Evolutionary conservation across 2,113 vertebrate species (phyloP).

Genomic region (Colaptes auratus): DNA sequence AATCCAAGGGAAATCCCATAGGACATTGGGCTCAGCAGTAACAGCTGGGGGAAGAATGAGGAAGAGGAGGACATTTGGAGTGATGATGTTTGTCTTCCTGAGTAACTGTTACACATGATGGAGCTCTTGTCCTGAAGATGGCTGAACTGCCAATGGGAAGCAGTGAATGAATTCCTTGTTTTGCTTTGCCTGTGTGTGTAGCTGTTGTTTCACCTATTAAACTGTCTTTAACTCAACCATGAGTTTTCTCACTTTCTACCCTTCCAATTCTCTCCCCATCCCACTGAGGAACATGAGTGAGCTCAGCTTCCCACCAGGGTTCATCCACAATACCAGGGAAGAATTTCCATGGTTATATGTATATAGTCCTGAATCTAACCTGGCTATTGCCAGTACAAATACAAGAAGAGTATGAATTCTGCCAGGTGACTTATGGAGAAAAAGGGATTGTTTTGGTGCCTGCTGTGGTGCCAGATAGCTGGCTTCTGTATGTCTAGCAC

Average conservation of each 20-base stretch:
- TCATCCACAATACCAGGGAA: background rate
- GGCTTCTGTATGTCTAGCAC: background rate
- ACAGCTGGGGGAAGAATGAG: background rate
- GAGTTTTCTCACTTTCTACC: background rate
- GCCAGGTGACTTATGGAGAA: background rate
- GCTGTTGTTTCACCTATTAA: background rate
- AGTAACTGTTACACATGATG: rapidly evolving
- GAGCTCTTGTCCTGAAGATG: background rate
- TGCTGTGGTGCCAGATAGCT: background rate
- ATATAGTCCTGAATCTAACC: background rate
- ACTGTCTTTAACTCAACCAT: background rate
- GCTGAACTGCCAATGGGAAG: background rate
- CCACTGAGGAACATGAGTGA: background rate
- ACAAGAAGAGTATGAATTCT: background rate
- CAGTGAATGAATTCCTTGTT: background rate
- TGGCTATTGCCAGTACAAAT: background rate
- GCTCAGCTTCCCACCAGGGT: background rate
- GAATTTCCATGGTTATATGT: background rate
- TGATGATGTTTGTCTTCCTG: background rate
- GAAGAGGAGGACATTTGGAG: rapidly evolving
- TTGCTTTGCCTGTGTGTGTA: background rate
- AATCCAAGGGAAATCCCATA: background rate
- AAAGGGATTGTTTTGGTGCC: background rate
- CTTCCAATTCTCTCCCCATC: background rate
- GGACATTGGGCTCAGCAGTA: background rate